Percentiles rank a stretch among this genome's conserved stretches.
Conservation (phyloP, 2,888 invertebrate genomes). For the Drosophila ezoana region DNA sequence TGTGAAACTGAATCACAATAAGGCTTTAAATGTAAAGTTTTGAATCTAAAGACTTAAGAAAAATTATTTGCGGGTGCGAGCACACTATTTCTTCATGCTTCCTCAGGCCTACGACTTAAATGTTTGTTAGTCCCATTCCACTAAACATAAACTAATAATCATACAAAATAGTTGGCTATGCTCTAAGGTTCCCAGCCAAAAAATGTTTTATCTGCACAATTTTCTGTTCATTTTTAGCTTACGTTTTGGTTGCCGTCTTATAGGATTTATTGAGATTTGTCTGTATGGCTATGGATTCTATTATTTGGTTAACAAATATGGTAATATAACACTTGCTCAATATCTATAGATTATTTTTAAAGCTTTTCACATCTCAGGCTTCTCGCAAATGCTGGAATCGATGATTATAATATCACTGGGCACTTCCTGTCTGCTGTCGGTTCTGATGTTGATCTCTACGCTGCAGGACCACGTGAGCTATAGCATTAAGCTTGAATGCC, state of each 20-base stretch:
- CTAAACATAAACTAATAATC: no score
- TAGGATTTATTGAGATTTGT: slow-evolving; percentile 30
- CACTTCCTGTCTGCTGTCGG: slow-evolving; percentile 27
- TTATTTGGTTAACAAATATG: background rate
- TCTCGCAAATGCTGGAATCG: slow-evolving; percentile 21
- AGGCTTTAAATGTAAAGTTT: no score
- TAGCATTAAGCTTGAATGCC: background rate
- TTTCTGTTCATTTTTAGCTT: slow-evolving; percentile 38
- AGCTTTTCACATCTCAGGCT: slow-evolving; percentile 23
- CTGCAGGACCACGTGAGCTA: slow-evolving; percentile 42
- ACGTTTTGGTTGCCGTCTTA: slow-evolving; percentile 40
- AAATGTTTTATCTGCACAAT: slow-evolving; percentile 38
- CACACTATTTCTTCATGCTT: no score
- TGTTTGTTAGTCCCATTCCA: no score
- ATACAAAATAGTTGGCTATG: slow-evolving; percentile 11
- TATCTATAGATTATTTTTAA: background rate
- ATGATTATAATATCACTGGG: slow-evolving; percentile 34
- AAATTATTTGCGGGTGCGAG: no score
- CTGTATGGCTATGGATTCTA: slow-evolving; percentile 21
- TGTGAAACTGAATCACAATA: background rate
- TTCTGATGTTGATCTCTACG: slow-evolving; percentile 46
- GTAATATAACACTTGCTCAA: slow-evolving; percentile 11
- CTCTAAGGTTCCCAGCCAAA: background rate
- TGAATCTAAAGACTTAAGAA: no score
- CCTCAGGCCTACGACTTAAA: no score